These are phyloP conservation scores for Drosophila multiciliata DNA, from an alignment of 2,888 invertebrate species.

Conservation along the genomic window DNA sequence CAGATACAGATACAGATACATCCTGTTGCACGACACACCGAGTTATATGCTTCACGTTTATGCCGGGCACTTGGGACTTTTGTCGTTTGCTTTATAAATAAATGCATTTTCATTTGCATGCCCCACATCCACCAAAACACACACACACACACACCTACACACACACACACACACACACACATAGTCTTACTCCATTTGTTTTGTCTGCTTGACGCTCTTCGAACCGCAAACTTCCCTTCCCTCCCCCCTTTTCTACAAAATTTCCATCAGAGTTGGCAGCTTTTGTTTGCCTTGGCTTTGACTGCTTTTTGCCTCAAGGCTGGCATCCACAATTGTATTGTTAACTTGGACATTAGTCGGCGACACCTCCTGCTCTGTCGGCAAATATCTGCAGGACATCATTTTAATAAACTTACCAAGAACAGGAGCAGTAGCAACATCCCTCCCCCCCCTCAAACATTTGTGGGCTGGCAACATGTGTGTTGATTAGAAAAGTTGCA, in stretches of 20 bases:
- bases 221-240: not conserved
- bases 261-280: slow-evolving; percentile 57
- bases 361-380: slow-evolving; percentile 53
- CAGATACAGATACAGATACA: slow-evolving; percentile 46
- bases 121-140: slow-evolving; percentile 20
- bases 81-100: slow-evolving; percentile 71
- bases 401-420: slow-evolving; percentile 69
- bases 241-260: slow-evolving; percentile 25
- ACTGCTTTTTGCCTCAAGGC: slow-evolving; percentile 8
- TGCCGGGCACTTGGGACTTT: slow-evolving; percentile 57
- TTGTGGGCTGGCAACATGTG: not conserved
- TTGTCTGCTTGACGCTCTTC: slow-evolving; percentile 59
- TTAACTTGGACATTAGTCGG: slow-evolving; percentile 68
- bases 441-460: not conserved
- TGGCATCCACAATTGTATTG: slow-evolving; percentile 32
- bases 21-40: slow-evolving; percentile 61
- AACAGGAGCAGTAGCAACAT: not conserved
- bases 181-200: slow-evolving; percentile 41
- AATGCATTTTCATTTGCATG: slow-evolving; percentile 75
- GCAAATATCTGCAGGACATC: slow-evolving; percentile 71
- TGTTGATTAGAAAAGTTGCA: slow-evolving; percentile 67
- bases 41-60: slow-evolving; percentile 33
- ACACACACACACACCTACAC: not conserved
- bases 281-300: slow-evolving; percentile 45
- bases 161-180: slow-evolving; percentile 21